Evolutionary conservation across 1,140 invertebrate genomes (phyloP), one percentile per base, ranked within the genome.

Genomic region (Cotesia chilonis): DNA sequence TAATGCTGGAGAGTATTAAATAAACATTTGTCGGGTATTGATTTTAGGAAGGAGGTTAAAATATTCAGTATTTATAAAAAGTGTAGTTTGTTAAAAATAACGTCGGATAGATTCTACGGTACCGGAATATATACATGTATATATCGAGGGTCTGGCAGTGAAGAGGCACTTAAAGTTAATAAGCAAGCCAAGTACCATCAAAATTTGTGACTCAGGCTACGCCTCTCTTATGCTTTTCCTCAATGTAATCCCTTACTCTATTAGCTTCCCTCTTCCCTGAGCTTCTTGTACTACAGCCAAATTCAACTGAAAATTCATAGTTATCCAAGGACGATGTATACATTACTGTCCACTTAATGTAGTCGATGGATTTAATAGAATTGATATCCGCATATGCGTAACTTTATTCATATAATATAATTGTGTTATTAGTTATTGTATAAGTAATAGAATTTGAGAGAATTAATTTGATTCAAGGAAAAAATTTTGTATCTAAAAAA

Each of bases 131-230:
- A 35, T 61, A 61, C 9, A 14, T 38, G 35, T 35, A 28, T 12
- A 55, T 20, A 61, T 35, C 10, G 14, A 28, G 9, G 28, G 47
- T 54, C 35, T 54, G 28, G 9, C 17, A 14, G 3, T 10, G 69
- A 64, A 63, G 61, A 65, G 67, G 71, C 66, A 20, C 55, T 74
- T 63, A 61, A 61, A 78, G 66, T 80, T 80, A 80, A 82, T 82
- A 80, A 82, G 76, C 77, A 76, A 71, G 73, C 77, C 66, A 80
- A 83, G 78, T 74, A 76, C 76, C 71, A 78, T 77, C 75, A 78
- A 80, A 83, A 83, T 81, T 80, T 82, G 78, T 80, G 75, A 73
- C 70, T 75, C 66, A 69, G 70, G 54, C 37, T 59, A 63, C 41
- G 17, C 57, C 51, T 41, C 60, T 38, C 38, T 70, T 28, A 17